Evolutionary conservation across 53 echinoderm and acorn worm genomes (phyloP).

Genomic region (Zoroaster sp.): DNA sequence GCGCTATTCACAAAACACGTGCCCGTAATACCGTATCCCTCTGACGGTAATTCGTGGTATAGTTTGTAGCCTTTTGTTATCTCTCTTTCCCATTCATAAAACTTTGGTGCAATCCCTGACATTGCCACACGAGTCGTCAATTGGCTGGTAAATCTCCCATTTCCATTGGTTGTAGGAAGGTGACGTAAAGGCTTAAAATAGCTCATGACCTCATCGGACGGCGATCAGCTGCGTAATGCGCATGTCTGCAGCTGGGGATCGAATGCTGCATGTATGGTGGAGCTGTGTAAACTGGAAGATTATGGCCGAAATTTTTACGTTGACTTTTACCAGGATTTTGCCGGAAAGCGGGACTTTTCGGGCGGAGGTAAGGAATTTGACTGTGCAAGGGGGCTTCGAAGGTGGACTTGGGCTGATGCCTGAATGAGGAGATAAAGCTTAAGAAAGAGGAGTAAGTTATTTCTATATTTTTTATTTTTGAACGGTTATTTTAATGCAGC

Average conservation of each 20-base stretch:
- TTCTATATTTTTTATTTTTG: not conserved
- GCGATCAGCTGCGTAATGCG: not conserved
- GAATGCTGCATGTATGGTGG: not conserved
- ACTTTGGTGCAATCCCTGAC: constrained; percentile 50
- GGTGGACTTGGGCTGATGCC: constrained; percentile 14
- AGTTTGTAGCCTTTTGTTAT: constrained; percentile 36
- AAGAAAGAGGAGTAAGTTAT: not conserved
- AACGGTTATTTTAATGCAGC: no score
- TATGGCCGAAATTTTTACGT: constrained; percentile 8
- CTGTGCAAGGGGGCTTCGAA: constrained; percentile 3
- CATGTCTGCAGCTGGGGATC: no score
- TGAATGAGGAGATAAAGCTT: not conserved
- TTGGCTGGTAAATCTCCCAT: constrained; percentile 23
- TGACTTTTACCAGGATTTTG: constrained; percentile 15
- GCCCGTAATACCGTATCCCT: not conserved
- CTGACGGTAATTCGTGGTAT: not conserved
- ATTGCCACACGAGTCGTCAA: not conserved
- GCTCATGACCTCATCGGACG: constrained; percentile 57
- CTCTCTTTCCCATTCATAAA: constrained; percentile 48
- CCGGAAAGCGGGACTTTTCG: constrained; percentile 60
- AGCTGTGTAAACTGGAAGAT: not conserved
- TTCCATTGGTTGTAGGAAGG: constrained; percentile 53
- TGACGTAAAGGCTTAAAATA: constrained; percentile 57
- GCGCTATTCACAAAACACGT: not conserved
- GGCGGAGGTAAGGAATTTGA: not conserved